Conservation (phyloP, 2,797 vertebrate genomes). For the Sitta carolinensis region DNA sequence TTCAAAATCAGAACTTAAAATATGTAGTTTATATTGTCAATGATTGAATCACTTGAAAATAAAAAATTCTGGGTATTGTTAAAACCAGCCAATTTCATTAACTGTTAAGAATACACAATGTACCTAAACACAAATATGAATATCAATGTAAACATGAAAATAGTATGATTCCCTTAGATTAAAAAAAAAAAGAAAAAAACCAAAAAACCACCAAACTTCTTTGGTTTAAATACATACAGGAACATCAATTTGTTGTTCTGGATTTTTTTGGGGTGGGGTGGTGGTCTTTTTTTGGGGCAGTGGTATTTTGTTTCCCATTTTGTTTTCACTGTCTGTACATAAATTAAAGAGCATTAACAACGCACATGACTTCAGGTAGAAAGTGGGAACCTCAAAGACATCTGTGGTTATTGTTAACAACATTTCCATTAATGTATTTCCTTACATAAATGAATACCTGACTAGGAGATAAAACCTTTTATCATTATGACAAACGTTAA, state of each 20-base stretch:
- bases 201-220: background rate
- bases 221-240: background rate
- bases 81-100: background rate
- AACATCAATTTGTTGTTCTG: background rate
- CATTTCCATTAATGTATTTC: background rate
- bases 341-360: background rate
- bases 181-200: background rate
- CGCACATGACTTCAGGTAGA: background rate
- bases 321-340: background rate
- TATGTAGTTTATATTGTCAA: background rate
- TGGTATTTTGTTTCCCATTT: background rate
- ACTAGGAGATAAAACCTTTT: background rate
- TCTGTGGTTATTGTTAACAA: background rate
- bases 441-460: background rate
- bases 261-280: background rate
- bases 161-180: no score
- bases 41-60: background rate
- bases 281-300: background rate
- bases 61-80: background rate
- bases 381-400: background rate
- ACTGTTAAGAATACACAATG: background rate
- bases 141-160: background rate
- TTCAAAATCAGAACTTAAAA: background rate
- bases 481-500: background rate
- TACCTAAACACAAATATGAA: background rate